Base-by-base conservation (phyloP, 2,888 invertebrate genomes). In the Branchipolynoe longqiensis region DNA sequence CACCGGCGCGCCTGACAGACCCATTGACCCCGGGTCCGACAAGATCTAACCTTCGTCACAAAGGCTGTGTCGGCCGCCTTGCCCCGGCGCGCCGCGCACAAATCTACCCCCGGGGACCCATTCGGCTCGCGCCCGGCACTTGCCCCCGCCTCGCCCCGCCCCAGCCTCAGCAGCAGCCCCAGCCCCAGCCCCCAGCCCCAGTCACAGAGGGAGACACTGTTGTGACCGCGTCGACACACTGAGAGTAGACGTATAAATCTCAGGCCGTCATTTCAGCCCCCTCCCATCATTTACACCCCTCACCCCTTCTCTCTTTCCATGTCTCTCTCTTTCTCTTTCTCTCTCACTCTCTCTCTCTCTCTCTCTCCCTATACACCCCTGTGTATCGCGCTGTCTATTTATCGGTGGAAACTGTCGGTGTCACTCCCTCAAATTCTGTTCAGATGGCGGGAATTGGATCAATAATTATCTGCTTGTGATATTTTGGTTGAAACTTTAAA, bases 11-110 rank as follows among this genome's bases (percentile, higher is more conserved):
- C 38, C 69, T 69, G 69, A 69, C 69, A 69, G 38, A 69, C 69
- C 69, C 38, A 69, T 69, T 69, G 69, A 69, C 69, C 69, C 36
- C 69, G n/a, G 69, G 69, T 1, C 69, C 38, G 69, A 69, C 69
- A 69, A 69, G 69, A 69, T 69, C 69, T 69, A 69, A 69, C 69
- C 69, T n/a, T 38, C 69, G 69, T 69, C 69, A 69, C 69, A 69
- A 69, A 69, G 36, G 69, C 36, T 18, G 69, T 22, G 36, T 28
- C 36, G n/a, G 69, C 69, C 69, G 38, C 38, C 69, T 69, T 69
- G 69, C 69, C 38, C 69, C 6, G 69, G 69, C 36, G 36, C 2
- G 36, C 36, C 22, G 36, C 69, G 12, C 69, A 69, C 69, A 69
- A 69, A 69, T 69, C 69, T 69, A 69, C 69, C 69, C 69, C 69